Evolutionary conservation across 2,888 invertebrate genomes (phyloP).

Genomic region (Eucriotettix oculatus): DNA sequence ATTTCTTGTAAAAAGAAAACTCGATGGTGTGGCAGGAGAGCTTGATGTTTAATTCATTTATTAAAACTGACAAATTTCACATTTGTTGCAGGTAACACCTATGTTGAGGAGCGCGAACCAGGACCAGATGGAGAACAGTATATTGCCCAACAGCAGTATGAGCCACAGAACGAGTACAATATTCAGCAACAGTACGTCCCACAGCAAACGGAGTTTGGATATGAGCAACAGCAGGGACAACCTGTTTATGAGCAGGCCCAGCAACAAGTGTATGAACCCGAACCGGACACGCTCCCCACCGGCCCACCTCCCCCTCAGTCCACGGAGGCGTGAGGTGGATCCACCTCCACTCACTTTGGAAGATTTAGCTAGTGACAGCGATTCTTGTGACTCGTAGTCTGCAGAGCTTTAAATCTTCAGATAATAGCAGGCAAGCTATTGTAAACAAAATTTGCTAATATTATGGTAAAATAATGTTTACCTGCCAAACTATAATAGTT

Average conservation of each 20-base stretch:
- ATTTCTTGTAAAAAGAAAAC: too few species aligned
- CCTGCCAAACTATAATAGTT: too few species aligned
- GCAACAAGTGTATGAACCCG: background rate
- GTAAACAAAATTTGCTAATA: background rate
- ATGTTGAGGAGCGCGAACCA: constrained; percentile 3
- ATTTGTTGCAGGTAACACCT: constrained; percentile 7
- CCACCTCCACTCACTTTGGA: constrained; percentile 11
- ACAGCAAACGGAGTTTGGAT: background rate
- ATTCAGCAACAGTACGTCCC: constrained; percentile 1
- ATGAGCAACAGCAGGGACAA: background rate
- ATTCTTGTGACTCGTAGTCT: constrained; percentile 8
- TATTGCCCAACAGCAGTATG: background rate
- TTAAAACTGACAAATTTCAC: background rate
- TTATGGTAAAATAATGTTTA: too few species aligned
- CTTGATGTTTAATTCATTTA: too few species aligned
- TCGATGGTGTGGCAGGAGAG: too few species aligned
- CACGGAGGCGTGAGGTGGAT: constrained; percentile 6
- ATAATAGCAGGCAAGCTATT: background rate
- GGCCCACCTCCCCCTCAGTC: constrained; percentile 1
- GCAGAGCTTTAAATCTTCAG: background rate
- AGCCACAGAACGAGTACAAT: constrained; percentile 1
- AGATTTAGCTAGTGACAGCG: constrained; percentile 14
- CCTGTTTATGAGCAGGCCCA: background rate
- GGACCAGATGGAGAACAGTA: constrained; percentile 2
- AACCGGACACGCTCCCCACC: background rate